Conservation (phyloP, 1,140 invertebrate species). For the Aphidius ervi region DNA sequence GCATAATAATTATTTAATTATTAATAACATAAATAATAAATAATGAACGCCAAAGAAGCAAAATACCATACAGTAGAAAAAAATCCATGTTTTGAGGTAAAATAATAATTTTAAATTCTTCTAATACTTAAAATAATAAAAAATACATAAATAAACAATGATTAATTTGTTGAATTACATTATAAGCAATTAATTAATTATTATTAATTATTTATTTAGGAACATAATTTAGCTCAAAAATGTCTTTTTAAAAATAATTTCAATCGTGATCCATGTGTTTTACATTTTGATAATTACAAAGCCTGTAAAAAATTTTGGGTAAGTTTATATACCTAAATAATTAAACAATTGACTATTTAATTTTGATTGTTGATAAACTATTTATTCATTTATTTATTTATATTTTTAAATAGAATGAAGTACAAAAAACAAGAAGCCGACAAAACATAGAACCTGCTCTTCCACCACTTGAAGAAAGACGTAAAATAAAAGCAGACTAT, state of each 20-base stretch:
- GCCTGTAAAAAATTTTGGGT: constrained; percentile 35
- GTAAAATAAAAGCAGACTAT: constrained; percentile 33
- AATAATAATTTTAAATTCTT: background rate
- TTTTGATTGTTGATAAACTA: constrained; percentile 6
- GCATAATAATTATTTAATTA: too few species aligned
- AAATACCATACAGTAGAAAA: constrained; percentile 4
- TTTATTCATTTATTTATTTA: background rate
- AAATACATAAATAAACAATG: background rate
- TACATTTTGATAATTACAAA: constrained; percentile 31
- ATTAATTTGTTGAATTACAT: background rate
- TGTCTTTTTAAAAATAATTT: constrained; percentile 27
- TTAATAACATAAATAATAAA: constrained; percentile 7
- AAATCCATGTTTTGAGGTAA: constrained; percentile 32
- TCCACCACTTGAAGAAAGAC: constrained; percentile 33
- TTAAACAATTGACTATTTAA: background rate
- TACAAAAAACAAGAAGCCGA: constrained; percentile 18
- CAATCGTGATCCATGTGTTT: constrained; percentile 13
- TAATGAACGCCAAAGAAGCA: background rate
- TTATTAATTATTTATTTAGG: constrained; percentile 21
- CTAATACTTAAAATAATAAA: too few species aligned
- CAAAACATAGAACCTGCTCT: constrained; percentile 29
- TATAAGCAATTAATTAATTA: background rate
- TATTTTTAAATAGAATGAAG: constrained; percentile 22
- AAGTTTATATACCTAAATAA: constrained; percentile 5
- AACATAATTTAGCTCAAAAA: constrained; percentile 20